Evolutionary conservation across 2,113 vertebrate species (phyloP).

Genomic region (Macrotis lagotis): DNA sequence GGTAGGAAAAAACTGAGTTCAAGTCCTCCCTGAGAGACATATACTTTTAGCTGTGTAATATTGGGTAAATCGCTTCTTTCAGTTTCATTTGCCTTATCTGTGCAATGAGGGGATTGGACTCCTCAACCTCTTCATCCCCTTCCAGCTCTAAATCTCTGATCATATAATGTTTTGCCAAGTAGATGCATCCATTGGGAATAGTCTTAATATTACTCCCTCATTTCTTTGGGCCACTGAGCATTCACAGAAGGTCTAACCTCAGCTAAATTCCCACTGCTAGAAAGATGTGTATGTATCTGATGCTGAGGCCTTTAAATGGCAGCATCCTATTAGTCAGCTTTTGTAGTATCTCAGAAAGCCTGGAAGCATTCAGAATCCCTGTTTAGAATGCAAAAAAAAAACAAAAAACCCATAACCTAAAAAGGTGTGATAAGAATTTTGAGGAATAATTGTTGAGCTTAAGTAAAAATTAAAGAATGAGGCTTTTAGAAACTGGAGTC

Average conservation of each 20-base stretch:
- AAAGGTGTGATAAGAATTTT: background rate
- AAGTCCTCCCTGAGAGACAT: background rate
- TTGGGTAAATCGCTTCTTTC: background rate
- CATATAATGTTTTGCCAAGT: background rate
- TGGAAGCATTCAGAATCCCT: background rate
- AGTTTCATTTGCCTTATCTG: background rate
- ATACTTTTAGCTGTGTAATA: background rate
- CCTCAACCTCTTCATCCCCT: background rate
- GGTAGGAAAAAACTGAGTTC: background rate
- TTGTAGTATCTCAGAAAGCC: constrained; percentile 5
- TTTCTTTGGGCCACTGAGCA: background rate
- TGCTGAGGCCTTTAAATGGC: background rate
- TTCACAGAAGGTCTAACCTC: background rate
- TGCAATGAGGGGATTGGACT: background rate
- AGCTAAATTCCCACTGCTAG: background rate
- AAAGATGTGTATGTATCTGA: background rate
- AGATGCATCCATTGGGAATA: background rate
- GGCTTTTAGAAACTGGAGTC: background rate
- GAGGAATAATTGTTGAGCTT: background rate
- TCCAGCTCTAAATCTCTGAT: background rate
- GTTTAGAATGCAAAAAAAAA: background rate
- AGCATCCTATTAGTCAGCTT: background rate
- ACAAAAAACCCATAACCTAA: too few relatives aligned
- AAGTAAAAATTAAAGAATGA: constrained; percentile 1
- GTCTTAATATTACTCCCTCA: background rate